These are phyloP conservation scores for Lanius collurio DNA, from an alignment of 2,113 vertebrate species.

Conservation along the genomic window DNA sequence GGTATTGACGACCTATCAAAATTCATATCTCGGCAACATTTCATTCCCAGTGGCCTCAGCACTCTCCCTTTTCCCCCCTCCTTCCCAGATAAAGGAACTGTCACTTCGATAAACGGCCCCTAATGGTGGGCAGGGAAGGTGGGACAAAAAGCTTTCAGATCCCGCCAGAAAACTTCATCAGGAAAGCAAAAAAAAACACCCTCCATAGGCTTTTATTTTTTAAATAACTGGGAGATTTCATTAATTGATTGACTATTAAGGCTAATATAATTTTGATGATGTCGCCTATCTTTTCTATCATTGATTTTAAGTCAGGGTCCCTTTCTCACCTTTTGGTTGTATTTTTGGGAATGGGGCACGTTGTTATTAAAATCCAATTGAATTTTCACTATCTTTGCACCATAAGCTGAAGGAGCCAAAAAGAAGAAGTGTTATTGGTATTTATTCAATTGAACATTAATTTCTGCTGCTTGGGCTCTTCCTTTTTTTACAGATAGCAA, in stretches of 20 bases:
- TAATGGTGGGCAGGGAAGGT: neutral
- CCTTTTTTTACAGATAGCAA: neutral
- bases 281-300: constrained; percentile 59
- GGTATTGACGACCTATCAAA: constrained; percentile 75
- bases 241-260: constrained; percentile 68
- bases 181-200: neutral
- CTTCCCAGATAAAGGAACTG: neutral
- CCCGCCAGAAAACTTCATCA: neutral
- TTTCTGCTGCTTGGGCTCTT: neutral
- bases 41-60: constrained; percentile 69
- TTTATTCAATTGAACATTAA: constrained; percentile 18
- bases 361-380: constrained; percentile 52
- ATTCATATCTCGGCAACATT: constrained; percentile 68
- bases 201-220: neutral
- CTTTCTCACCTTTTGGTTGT: constrained; percentile 24
- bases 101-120: constrained; percentile 30
- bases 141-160: neutral
- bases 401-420: constrained; percentile 13
- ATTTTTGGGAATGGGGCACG: constrained; percentile 33
- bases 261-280: constrained; percentile 73
- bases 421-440: constrained; percentile 21
- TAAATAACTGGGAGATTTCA: constrained; percentile 56
- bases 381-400: constrained; percentile 48
- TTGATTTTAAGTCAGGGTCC: constrained; percentile 65
- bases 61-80: neutral